Evolutionary conservation across 2,797 vertebrate species (phyloP), one percentile per base, ranked within the genome.

Genomic region (Gymnothorax javanicus): DNA sequence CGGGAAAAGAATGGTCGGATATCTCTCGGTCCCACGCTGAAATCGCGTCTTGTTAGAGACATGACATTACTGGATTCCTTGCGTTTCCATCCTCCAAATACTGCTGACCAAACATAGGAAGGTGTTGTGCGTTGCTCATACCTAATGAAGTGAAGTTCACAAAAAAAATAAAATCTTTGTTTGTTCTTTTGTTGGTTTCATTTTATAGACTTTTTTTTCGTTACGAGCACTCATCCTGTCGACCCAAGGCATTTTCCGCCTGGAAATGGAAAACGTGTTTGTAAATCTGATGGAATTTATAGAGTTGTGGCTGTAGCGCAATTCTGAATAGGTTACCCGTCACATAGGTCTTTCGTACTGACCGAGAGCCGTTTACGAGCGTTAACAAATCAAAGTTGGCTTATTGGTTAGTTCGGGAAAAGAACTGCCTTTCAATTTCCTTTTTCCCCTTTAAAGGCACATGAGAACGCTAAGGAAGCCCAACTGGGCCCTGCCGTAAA

Each of bases 81-180:
- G 56, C 50, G 54, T 81, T 81, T 81, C 17, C 56, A 81, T 81
- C 77, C 50, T 23, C 77, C 56, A 77, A 43, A 77, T 77, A n/a
- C 77, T 54, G 50, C 77, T 81, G 50, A 56, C 77, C 77, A 81
- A 81, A 81, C 52, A 23, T 43, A 54, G 20, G 52, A 81, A 54
- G 52, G 50, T 56, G 52, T 54, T n/a, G 17, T 54, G 77, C 52
- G 52, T 81, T 56, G 25, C 50, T 81, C 17, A 56, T 81, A 77
- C 75, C 43, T 52, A 81, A 2, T 56, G 77, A 23, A 54, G 77
- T 54, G 77, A 23, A 54, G 77, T 54, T 43, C 33, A 23, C 6
- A n/a, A 81, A 81, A 50, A 4, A 43, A 52, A 17, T 15, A 52
- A 17, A 0, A 17, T 77, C 52, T 77, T 77, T 17, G 4, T 62